Base-by-base conservation (phyloP, 2,888 invertebrate species). In the Patella ulyssiponensis region DNA sequence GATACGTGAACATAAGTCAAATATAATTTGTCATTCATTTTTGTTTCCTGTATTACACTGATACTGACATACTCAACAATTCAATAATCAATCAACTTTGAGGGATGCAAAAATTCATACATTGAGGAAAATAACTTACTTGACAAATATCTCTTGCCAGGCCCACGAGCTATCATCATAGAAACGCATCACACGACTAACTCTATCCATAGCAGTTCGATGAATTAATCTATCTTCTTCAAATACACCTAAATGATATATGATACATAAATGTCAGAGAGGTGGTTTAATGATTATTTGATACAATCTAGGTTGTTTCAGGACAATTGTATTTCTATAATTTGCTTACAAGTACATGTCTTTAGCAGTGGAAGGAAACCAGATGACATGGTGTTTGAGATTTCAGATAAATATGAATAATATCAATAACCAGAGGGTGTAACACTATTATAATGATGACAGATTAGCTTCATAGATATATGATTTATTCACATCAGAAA, bases 111-210 rank as follows among this genome's bases (percentile, higher is more conserved):
- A 44, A 44, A 44, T 44, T 1, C 44, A 7, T 44, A 44, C 9
- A 44, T 44, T 44, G 7, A 9, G 44, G 9, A 44, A 44, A 33
- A 51, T 53, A 20, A 80, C 90, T 83, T 80, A 91, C 91, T 90
- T 91, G 33, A 90, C 88, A 84, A 90, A 91, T 80, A 88, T 86
- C 76, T 98, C 98, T 81, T 95, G 95, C 98, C 98, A 98, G 76
- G 98, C 92, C 98, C 98, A 98, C 78, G 96, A 96, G 79, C 96
- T 96, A 92, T 97, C 97, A 88, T 97, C 97, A 92, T 97, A 98
- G 90, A 97, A 96, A 0, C 98, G 94, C 89, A 96, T 95, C 79
- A 97, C 94, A 79, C 97, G 94, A 92, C 96, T 98, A 91, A 96
- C 96, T 53, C 82, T 71, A 23, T 82, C 80, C 81, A 83, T 77